Percentiles rank a stretch among this genome's conserved stretches.
phyloP scores from a whole-genome alignment of 1,140 invertebrate genomes.

The Parapsyche elsis region DNA sequence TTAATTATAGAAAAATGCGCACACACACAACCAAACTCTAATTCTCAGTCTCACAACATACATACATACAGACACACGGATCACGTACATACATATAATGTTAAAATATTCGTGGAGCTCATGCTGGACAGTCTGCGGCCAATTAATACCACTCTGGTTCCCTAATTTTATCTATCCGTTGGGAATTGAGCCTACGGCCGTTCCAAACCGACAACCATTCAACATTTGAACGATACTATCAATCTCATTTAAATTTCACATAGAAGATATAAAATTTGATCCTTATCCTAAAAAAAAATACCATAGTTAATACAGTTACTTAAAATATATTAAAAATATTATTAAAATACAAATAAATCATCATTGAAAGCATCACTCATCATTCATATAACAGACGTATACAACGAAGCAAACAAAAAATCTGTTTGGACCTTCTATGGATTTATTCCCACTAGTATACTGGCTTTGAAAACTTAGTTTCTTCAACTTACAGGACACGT shows the following conservation, averaged over 20 bases:
- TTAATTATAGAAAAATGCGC: neutral
- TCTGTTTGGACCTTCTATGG: too few species aligned
- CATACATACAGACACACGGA: neutral
- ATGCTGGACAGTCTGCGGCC: neutral
- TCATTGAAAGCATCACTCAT: too few species aligned
- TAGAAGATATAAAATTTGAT: too few species aligned
- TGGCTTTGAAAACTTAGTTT: too few species aligned
- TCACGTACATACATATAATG: neutral
- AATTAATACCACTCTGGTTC: constrained; percentile 4
- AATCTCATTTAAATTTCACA: neutral
- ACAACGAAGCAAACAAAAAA: too few species aligned
- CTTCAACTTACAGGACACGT: too few species aligned
- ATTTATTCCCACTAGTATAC: too few species aligned
- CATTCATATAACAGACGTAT: too few species aligned
- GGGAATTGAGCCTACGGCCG: constrained; percentile 5
- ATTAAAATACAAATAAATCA: too few species aligned
- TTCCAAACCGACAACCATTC: neutral
- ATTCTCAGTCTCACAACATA: neutral
- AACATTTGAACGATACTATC: neutral
- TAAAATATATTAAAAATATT: too few species aligned
- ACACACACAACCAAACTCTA: neutral
- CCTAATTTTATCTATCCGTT: constrained; percentile 10
- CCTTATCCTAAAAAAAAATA: too few species aligned
- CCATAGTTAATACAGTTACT: too few species aligned
- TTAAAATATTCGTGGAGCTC: neutral